These are phyloP conservation scores for Sinohyriopsis cumingii DNA, from an alignment of 2,888 invertebrate genomes.

Conservation along the genomic window DNA sequence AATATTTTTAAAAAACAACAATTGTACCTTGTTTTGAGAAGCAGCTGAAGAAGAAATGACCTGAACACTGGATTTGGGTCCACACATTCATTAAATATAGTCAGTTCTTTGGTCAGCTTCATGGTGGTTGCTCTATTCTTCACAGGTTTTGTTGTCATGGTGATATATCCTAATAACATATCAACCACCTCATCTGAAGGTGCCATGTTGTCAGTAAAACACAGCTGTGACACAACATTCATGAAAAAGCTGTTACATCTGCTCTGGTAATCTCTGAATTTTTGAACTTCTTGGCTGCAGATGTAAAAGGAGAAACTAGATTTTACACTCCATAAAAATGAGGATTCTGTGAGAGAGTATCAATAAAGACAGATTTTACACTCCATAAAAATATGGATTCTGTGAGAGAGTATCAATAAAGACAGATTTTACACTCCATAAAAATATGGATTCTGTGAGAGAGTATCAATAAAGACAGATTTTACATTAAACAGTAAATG, in stretches of 20 bases:
- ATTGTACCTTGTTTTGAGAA: constrained; percentile 56
- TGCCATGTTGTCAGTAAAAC: constrained; percentile 28
- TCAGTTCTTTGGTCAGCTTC: constrained; percentile 45
- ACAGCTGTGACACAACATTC: constrained; percentile 41
- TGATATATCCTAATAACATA: constrained; percentile 34
- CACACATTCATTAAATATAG: constrained; percentile 53
- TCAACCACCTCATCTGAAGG: constrained; percentile 29
- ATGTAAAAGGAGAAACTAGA: not conserved
- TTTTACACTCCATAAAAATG: too few relatives aligned
- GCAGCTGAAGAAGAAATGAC: constrained; percentile 59
- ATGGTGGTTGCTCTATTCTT: constrained; percentile 16
- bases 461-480: too few relatives aligned
- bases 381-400: too few relatives aligned
- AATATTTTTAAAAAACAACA: too few relatives aligned
- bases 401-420: too few relatives aligned
- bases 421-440: too few relatives aligned
- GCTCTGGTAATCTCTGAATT: constrained; percentile 22
- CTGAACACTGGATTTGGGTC: constrained; percentile 63
- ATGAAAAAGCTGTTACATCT: constrained; percentile 40
- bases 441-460: too few relatives aligned
- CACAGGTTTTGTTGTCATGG: constrained; percentile 4
- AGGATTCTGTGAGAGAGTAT: too few relatives aligned
- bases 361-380: too few relatives aligned
- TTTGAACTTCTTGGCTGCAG: constrained; percentile 18
- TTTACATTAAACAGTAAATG: too few relatives aligned